phyloP scores from a whole-genome alignment of 1,140 invertebrate genomes.

The Sminthurinus signatus region DNA sequence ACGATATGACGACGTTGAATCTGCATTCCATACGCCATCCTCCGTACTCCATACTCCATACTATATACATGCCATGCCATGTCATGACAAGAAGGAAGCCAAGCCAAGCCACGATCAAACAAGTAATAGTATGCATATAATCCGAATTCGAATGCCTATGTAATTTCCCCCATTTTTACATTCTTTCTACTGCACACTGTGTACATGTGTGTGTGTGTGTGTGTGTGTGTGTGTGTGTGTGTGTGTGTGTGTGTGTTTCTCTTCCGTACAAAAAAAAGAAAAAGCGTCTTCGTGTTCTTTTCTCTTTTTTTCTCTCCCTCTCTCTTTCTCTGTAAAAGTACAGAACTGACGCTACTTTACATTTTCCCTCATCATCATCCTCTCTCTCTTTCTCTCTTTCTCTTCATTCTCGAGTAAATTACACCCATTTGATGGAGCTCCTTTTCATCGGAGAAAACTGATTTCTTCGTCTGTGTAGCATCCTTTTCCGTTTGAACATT shows the following conservation, averaged over 20 bases:
- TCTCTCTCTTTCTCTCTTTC: slow-evolving; percentile 3
- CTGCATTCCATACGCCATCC: too few species aligned
- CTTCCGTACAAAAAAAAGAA: neutral
- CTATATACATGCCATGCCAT: too few species aligned
- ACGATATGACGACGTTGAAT: too few species aligned
- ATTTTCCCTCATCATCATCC: slow-evolving; percentile 13
- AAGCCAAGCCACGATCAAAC: too few species aligned
- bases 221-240: slow-evolving; percentile 1
- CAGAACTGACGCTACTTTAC: slow-evolving; percentile 13
- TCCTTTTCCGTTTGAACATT: slow-evolving; percentile 10
- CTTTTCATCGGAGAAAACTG: slow-evolving; percentile 15
- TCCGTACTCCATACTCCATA: too few species aligned
- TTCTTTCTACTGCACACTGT: neutral
- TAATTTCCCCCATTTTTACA: too few species aligned
- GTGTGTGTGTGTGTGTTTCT: slow-evolving; percentile 1
- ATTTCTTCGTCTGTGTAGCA: slow-evolving; percentile 11
- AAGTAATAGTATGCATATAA: too few species aligned
- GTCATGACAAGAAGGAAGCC: too few species aligned
- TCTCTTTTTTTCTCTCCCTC: neutral
- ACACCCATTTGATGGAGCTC: slow-evolving; percentile 21
- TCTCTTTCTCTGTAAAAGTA: neutral
- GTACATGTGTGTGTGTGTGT: neutral
- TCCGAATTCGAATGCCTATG: too few species aligned
- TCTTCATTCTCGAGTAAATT: slow-evolving; percentile 20
- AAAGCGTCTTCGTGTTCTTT: neutral